Conservation (phyloP, 2,113 vertebrate genomes). For the Crotalus horridus region DNA sequence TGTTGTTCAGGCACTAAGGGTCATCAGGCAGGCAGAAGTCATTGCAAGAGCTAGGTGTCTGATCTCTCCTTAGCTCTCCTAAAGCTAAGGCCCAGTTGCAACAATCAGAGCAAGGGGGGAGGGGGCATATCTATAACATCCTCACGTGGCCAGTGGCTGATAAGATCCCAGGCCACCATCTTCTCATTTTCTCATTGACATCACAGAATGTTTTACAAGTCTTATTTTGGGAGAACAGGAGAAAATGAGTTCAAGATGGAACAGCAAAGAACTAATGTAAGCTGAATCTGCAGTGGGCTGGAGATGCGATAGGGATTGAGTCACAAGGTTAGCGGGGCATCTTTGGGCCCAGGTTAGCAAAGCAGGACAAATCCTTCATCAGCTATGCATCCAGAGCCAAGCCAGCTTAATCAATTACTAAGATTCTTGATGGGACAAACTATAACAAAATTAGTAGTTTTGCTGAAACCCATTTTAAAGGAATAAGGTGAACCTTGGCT, state of each 20-base stretch:
- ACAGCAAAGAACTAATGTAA: neutral
- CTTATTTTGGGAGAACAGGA: neutral
- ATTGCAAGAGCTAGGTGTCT: neutral
- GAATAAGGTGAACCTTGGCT: neutral
- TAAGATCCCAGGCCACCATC: neutral
- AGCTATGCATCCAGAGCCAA: constrained; percentile 2
- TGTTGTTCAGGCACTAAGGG: neutral
- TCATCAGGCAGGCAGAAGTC: neutral
- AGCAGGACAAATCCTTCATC: neutral
- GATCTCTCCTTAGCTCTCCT: neutral
- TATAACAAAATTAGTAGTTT: neutral
- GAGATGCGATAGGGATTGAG: neutral
- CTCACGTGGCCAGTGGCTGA: neutral
- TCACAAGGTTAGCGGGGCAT: neutral
- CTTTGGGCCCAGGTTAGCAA: neutral
- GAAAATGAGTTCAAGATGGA: neutral
- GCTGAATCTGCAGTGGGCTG: neutral
- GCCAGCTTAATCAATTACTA: neutral
- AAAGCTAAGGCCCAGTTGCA: neutral
- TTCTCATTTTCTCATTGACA: neutral
- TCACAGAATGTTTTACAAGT: neutral
- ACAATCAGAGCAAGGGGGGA: neutral
- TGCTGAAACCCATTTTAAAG: neutral
- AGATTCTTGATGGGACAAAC: neutral
- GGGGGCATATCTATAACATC: neutral